Evolutionary conservation across 2,113 vertebrate species (phyloP), one percentile per base, ranked within the genome.

Genomic region (Dipodomys spectabilis): DNA sequence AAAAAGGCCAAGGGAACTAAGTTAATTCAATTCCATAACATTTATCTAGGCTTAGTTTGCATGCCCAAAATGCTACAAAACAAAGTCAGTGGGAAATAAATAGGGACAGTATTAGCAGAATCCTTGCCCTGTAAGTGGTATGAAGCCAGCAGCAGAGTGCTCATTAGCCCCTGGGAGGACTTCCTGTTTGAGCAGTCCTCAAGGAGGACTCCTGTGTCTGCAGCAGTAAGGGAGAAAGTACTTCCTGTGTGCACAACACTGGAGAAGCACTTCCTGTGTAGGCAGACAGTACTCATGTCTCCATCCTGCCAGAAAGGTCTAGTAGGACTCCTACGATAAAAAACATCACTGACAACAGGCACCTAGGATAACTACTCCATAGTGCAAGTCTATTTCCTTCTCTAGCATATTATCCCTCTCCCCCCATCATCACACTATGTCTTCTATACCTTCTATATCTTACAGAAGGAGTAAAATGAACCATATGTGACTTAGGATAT

Each of bases 1-100:
- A n/a, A 95, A 79, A n/a, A 64, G 44, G 5, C 32, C 60, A 84
- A 44, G 44, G 30, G 27, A 93, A 95, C 91, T n/a, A 87, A 85
- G 19, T n/a, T 89, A 91, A 90, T 71, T 62, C 53, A 6, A 35
- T 72, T 92, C 92, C 64, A 6, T 45, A 88, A 72, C 23, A 92
- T 84, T 78, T 90, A 85, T 53, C 60, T 88, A 49, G 32, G 39
- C 44, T 95, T 82, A 85, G 85, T 79, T 16, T 78, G 19, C 44
- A 86, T 74, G 64, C 45, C 84, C 67, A 64, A 86, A 44, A 2
- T 71, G 75, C 86, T 0, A 69, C 62, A 71, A 91, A 95, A 88
- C n/a, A 28, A 82, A 82, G 75, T 15, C 57, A 64, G 45, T 53
- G 22, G 20, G 15, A 15, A 93, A 73, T 27, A 71, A 78, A 49